Base-by-base conservation (phyloP, 2,888 invertebrate genomes). In the Drosophila paracracens region DNA sequence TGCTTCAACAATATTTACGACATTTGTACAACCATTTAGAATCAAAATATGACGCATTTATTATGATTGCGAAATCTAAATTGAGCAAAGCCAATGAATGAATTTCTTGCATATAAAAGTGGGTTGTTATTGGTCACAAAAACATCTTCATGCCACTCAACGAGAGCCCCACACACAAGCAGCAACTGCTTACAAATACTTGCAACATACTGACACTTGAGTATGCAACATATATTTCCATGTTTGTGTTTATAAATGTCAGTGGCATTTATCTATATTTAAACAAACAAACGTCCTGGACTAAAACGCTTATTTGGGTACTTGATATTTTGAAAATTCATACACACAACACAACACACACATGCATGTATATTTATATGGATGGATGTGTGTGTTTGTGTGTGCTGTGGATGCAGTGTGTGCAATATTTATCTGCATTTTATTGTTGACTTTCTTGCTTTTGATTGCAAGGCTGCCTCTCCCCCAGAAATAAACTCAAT, bases 211-310 rank as follows among this genome's bases (percentile, higher is more conserved):
- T 33, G 35, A 31, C 54, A 62, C 71, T 65, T 72, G 79, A 75
- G 75, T 78, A 78, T 79, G 64, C 78, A 57, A 76, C 50, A 43
- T 31, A 25, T 33, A 25, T 71, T 33, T 33, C 1, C 33, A 33
- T 58, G 40, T 67, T 21, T 66, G 43, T 76, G 58, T 76, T 52
- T 64, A 62, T 82, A 80, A 76, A 80, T 88, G 85, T 85, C 85
- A 80, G 61, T 85, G 70, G 86, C 82, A 76, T 86, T 86, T 86
- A 89, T 89, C 88, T 87, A 85, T 82, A 78, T 88, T 86, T 85
- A 88, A 88, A 71, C 83, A 85, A 88, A 82, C 79, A 77, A 76
- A 79, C 59, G 70, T 72, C 53, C 79, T 81, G 79, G 62, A 57
- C 76, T 83, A 52, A 59, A 73, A 88, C 75, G 82, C 79, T 84